Evolutionary conservation across 2,113 vertebrate species (phyloP).

Genomic region (Euleptes europaea): DNA sequence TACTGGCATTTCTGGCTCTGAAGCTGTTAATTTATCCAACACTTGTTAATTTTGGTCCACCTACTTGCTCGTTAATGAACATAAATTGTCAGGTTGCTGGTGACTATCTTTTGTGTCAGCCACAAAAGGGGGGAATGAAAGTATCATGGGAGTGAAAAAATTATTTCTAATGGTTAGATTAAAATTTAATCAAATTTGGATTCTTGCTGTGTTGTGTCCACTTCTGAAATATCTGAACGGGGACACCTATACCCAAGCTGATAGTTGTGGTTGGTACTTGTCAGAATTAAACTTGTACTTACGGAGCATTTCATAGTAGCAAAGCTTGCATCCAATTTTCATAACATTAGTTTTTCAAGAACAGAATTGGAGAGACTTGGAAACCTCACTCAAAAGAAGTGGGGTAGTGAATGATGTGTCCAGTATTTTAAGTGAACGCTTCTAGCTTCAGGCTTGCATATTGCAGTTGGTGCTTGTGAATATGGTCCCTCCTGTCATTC

Average conservation of each 20-base stretch:
- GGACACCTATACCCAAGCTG: neutral
- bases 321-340: neutral
- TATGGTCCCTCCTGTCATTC: neutral
- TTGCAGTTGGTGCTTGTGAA: neutral
- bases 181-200: neutral
- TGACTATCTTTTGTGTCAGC: neutral
- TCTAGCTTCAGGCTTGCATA: neutral
- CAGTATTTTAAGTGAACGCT: neutral
- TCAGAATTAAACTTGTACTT: neutral
- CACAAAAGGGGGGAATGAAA: neutral
- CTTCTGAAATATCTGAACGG: neutral
- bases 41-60: slow-evolving; percentile 38
- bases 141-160: neutral
- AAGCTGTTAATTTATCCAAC: slow-evolving; percentile 57
- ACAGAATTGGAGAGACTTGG: neutral
- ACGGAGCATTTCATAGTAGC: neutral
- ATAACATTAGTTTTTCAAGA: neutral
- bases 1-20: slow-evolving; percentile 48
- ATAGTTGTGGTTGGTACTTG: neutral
- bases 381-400: neutral
- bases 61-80: slow-evolving; percentile 31
- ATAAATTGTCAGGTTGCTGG: neutral
- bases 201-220: neutral
- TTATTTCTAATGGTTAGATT: neutral
- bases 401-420: neutral